These are phyloP conservation scores for Neria commutata DNA, from an alignment of 2,888 invertebrate species.

Conservation along the genomic window DNA sequence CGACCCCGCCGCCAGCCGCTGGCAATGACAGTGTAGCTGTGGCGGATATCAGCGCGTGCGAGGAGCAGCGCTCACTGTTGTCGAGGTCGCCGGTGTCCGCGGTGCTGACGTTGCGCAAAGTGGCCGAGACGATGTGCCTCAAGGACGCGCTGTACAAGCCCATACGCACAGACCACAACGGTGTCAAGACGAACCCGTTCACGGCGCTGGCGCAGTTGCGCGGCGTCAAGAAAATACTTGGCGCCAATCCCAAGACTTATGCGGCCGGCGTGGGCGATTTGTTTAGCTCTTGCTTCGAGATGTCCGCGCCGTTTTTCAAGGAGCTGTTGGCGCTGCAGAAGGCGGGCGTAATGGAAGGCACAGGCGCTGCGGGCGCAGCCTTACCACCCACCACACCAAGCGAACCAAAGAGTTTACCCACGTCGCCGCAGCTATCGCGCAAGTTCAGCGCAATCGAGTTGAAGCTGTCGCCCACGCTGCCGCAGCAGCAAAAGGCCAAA, in stretches of 20 bases:
- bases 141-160: conserved; percentile 83
- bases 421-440: conserved; percentile 63
- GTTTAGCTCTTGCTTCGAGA: conserved; percentile 79
- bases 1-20: conserved; percentile 47
- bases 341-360: conserved; percentile 30
- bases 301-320: conserved; percentile 72
- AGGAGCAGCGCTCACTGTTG: conserved; percentile 62
- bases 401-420: conserved; percentile 65
- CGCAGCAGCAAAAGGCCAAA: conserved; percentile 2
- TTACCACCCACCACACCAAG: conserved; percentile 27
- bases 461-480: conserved; percentile 45
- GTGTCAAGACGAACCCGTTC: conserved; percentile 72
- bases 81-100: conserved; percentile 72
- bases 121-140: conserved; percentile 85
- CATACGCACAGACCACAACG: conserved; percentile 60
- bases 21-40: conserved; percentile 23
- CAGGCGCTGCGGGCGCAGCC: background rate
- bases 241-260: conserved; percentile 66
- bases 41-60: background rate
- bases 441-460: conserved; percentile 56
- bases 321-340: conserved; percentile 56
- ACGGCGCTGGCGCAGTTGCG: conserved; percentile 76
- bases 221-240: conserved; percentile 83
- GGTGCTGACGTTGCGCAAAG: conserved; percentile 68
- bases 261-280: conserved; percentile 65